Conservation (phyloP, 2,888 invertebrate species). For the Allacma fusca region DNA sequence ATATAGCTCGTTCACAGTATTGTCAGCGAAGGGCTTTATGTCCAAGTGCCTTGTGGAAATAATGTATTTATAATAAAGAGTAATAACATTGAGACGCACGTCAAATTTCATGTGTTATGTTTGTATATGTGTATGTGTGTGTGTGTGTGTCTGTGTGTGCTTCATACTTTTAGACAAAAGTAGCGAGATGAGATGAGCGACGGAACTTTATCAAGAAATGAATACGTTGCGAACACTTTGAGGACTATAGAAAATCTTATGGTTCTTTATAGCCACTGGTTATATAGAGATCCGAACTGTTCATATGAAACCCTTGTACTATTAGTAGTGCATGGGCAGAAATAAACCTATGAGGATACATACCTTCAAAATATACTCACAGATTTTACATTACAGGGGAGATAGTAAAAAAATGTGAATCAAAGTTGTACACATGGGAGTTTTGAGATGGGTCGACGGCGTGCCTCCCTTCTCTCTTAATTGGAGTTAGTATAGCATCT, state of each 20-base stretch:
- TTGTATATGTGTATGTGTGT: no score
- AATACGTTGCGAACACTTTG: background rate
- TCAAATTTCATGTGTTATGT: constrained; percentile 32
- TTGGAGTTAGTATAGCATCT: constrained; percentile 45
- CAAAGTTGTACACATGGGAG: background rate
- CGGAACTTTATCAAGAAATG: background rate
- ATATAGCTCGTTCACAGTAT: constrained; percentile 29
- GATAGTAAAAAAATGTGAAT: constrained; percentile 2
- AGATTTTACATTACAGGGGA: background rate
- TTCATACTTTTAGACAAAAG: constrained; percentile 7
- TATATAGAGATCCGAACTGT: no score
- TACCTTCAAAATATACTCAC: background rate
- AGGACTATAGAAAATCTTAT: background rate
- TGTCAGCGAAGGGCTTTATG: constrained; percentile 33
- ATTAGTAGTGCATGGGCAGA: no score
- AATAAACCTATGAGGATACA: background rate
- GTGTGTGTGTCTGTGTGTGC: constrained; percentile 25
- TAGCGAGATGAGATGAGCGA: background rate
- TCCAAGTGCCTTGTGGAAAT: constrained; percentile 40
- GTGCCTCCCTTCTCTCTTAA: constrained; percentile 42
- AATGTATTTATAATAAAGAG: constrained; percentile 45
- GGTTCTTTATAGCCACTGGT: no score
- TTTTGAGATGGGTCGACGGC: constrained; percentile 20
- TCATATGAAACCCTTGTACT: no score
- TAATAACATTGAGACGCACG: constrained; percentile 44